phyloP scores from a whole-genome alignment of 1,140 invertebrate species.

The Apis dorsata region DNA sequence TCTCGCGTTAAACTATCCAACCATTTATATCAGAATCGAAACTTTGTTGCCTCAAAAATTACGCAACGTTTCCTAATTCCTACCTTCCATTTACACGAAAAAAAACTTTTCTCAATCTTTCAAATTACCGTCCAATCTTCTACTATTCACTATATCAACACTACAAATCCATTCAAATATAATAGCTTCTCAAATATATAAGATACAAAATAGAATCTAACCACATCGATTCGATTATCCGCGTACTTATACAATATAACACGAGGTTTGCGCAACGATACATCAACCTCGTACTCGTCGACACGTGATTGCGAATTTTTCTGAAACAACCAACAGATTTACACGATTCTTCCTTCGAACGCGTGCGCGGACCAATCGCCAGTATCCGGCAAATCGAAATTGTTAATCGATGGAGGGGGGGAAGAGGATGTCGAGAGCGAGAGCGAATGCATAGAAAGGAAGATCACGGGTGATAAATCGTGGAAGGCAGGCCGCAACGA shows the following conservation, averaged over 20 bases:
- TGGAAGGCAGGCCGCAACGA: slow-evolving; percentile 54
- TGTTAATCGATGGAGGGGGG: slow-evolving; percentile 45
- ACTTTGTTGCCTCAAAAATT: no score
- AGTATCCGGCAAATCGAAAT: slow-evolving; percentile 38
- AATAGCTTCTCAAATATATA: no score
- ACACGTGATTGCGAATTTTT: not conserved
- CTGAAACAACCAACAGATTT: not conserved
- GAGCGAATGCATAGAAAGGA: slow-evolving; percentile 30
- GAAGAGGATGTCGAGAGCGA: not conserved
- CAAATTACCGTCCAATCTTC: no score
- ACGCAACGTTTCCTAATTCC: no score
- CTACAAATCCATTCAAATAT: no score
- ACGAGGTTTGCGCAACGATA: not conserved
- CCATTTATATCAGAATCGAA: no score
- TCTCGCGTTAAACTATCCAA: not conserved
- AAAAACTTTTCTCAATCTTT: no score
- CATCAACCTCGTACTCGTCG: not conserved
- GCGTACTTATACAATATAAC: not conserved
- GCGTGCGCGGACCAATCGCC: slow-evolving; percentile 15
- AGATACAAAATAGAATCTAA: no score
- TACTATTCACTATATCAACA: no score
- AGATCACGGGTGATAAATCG: slow-evolving; percentile 60
- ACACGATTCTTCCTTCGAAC: not conserved
- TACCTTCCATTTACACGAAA: no score
- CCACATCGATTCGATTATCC: not conserved